Evolutionary conservation across 2,113 vertebrate species (phyloP).

Genomic region (Sialia sialis): DNA sequence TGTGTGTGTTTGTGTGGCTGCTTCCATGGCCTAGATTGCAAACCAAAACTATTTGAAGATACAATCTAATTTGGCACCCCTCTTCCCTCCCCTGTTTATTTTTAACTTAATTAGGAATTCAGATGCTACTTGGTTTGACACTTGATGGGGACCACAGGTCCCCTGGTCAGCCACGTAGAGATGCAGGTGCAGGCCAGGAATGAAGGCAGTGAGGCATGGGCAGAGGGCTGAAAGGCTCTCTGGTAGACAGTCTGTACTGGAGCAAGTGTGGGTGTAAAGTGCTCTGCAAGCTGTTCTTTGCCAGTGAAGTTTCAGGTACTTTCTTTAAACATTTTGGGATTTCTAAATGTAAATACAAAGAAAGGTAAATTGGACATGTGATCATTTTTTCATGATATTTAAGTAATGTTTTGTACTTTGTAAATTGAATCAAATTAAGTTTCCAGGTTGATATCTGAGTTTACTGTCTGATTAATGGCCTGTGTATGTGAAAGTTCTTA

Average conservation of each 20-base stretch:
- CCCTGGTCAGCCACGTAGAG: neutral
- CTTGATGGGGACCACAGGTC: neutral
- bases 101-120: neutral
- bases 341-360: neutral
- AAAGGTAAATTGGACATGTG: neutral
- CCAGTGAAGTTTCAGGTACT: neutral
- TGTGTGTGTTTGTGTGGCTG: neutral
- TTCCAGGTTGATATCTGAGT: neutral
- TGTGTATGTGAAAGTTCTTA: neutral
- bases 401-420: neutral
- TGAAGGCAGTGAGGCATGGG: neutral
- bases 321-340: neutral
- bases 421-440: neutral
- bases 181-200: neutral
- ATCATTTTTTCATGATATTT: neutral
- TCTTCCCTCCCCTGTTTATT: accelerated
- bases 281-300: neutral
- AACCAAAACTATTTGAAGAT: neutral
- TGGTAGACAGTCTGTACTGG: neutral
- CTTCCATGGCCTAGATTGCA: neutral
- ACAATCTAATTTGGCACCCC: neutral
- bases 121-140: neutral
- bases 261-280: neutral
- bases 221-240: neutral
- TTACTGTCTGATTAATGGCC: neutral